Conservation (phyloP, 2,888 invertebrate genomes). For the Cephonodes hylas region DNA sequence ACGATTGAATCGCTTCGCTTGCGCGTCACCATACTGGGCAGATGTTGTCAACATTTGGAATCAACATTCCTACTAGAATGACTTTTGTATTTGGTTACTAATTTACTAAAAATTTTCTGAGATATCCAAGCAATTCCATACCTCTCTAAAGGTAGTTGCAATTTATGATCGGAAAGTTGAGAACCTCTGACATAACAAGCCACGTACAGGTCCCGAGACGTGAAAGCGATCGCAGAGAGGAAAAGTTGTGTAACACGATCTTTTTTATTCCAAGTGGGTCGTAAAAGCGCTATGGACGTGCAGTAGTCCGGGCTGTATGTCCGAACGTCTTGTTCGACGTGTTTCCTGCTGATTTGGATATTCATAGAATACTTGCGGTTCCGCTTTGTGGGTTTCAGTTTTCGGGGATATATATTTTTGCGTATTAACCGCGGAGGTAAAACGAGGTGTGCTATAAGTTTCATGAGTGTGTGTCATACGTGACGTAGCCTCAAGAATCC, state of each 20-base stretch:
- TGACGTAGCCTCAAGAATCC: too few species aligned
- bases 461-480: too few species aligned
- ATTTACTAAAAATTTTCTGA: neutral
- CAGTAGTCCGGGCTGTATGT: neutral
- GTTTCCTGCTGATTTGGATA: neutral
- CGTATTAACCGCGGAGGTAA: neutral
- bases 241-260: slow-evolving; percentile 7
- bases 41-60: neutral
- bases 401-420: neutral
- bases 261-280: slow-evolving; percentile 1
- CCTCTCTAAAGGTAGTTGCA: neutral
- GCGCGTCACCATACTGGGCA: slow-evolving; percentile 23
- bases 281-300: neutral
- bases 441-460: too few species aligned
- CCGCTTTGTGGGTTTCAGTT: neutral
- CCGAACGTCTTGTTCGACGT: neutral
- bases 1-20: slow-evolving; percentile 37
- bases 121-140: neutral
- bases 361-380: neutral
- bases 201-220: neutral
- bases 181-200: neutral
- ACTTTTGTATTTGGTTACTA: neutral
- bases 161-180: neutral
- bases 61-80: neutral
- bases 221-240: neutral